Percentiles rank a stretch among this genome's conserved stretches.
Evolutionary conservation across 2,888 invertebrate genomes (phyloP).

Genomic region (Coleophora flavipennella): DNA sequence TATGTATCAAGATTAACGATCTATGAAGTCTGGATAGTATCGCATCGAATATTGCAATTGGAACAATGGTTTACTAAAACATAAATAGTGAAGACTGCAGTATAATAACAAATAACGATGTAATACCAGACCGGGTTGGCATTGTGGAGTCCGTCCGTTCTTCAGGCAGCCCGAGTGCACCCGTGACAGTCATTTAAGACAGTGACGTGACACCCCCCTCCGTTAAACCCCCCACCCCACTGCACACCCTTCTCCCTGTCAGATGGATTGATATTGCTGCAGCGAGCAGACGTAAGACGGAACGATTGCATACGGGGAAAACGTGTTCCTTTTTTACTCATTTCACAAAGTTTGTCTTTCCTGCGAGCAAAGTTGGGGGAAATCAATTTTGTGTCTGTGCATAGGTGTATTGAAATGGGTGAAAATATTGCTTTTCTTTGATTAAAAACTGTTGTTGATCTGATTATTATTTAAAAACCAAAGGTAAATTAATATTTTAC

Average conservation of each 20-base stretch:
- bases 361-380: background rate
- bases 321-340: constrained; percentile 28
- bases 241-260: constrained; percentile 33
- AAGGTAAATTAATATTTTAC: too few relatives aligned
- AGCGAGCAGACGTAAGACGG: constrained; percentile 64
- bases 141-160: constrained; percentile 56
- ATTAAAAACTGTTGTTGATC: background rate
- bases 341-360: constrained; percentile 12
- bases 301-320: constrained; percentile 62
- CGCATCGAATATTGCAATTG: too few relatives aligned
- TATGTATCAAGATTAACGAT: too few relatives aligned
- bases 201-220: constrained; percentile 59
- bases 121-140: constrained; percentile 47
- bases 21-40: too few relatives aligned
- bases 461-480: too few relatives aligned
- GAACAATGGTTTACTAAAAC: too few relatives aligned
- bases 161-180: constrained; percentile 58
- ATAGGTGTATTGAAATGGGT: too few relatives aligned
- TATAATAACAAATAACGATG: constrained; percentile 59
- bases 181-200: constrained; percentile 72
- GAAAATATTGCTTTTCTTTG: too few relatives aligned
- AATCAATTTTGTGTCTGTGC: background rate
- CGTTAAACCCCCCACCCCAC: constrained; percentile 11
- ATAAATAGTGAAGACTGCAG: constrained; percentile 14
- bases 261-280: constrained; percentile 72